phyloP scores from a whole-genome alignment of 2,888 invertebrate species.

The Xanthostigma xanthostigma region DNA sequence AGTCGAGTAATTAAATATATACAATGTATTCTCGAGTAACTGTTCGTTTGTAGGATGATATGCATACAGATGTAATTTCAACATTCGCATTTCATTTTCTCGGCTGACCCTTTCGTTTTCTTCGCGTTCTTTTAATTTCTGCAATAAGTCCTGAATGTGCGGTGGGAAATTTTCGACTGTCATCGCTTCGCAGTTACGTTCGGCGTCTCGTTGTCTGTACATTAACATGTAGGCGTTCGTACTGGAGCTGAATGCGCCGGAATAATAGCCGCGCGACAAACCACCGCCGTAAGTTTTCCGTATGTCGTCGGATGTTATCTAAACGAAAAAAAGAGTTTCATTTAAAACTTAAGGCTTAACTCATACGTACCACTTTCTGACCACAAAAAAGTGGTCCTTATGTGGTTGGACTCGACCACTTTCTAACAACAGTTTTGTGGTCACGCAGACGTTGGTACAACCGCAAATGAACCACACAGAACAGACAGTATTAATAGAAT shows the following conservation, averaged over 20 bases:
- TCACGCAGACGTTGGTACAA: no score
- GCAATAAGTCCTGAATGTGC: conserved; percentile 49
- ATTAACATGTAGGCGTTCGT: conserved; percentile 86
- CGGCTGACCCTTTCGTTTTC: conserved; percentile 41
- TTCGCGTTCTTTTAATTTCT: conserved; percentile 49
- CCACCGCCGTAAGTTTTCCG: conserved; percentile 69
- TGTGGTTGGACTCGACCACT: no score
- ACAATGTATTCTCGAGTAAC: conserved; percentile 37
- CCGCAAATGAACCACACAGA: no score
- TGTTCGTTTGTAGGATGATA: conserved; percentile 40
- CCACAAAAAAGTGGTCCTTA: no score
- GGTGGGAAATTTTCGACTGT: conserved; percentile 54
- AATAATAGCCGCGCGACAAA: conserved; percentile 47
- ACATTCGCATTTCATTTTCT: conserved; percentile 44
- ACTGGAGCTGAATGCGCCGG: conserved; percentile 60
- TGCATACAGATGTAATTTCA: conserved; percentile 48
- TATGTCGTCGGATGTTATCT: conserved; percentile 70
- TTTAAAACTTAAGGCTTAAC: no score
- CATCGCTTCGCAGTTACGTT: conserved; percentile 46
- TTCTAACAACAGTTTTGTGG: no score
- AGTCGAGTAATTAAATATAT: conserved; percentile 42
- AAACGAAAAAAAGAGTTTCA: no score
- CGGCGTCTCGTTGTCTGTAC: conserved; percentile 61
- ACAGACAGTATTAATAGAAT: no score
- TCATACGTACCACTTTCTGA: no score